These are phyloP conservation scores for Brachypteracias leptosomus DNA, from an alignment of 2,113 vertebrate genomes.

Conservation along the genomic window DNA sequence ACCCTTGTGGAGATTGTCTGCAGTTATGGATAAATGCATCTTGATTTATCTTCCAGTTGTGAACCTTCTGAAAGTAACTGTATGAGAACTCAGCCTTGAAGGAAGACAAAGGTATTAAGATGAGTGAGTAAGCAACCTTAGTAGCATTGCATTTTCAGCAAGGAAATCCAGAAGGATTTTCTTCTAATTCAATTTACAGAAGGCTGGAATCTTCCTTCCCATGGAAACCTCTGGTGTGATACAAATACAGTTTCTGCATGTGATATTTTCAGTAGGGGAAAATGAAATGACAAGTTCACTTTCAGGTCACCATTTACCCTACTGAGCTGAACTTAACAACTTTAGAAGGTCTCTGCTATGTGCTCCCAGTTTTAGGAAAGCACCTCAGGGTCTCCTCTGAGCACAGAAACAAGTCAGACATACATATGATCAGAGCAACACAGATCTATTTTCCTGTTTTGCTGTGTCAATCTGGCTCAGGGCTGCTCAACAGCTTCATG, in stretches of 20 bases:
- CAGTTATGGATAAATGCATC: background rate
- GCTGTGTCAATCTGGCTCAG: background rate
- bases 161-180: no score
- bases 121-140: background rate
- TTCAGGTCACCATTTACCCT: background rate
- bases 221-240: background rate
- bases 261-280: background rate
- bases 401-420: background rate
- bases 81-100: background rate
- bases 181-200: background rate
- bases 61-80: background rate
- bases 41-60: background rate
- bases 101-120: background rate
- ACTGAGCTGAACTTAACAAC: background rate
- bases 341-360: background rate
- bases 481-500: background rate
- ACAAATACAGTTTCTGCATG: background rate
- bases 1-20: background rate
- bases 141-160: background rate
- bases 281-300: background rate
- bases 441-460: background rate
- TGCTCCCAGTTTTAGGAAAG: background rate
- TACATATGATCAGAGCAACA: background rate
- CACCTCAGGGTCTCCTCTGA: background rate
- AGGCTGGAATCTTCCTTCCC: background rate